phyloP scores from a whole-genome alignment of 2,113 vertebrate genomes.

The Isurus oxyrinchus region DNA sequence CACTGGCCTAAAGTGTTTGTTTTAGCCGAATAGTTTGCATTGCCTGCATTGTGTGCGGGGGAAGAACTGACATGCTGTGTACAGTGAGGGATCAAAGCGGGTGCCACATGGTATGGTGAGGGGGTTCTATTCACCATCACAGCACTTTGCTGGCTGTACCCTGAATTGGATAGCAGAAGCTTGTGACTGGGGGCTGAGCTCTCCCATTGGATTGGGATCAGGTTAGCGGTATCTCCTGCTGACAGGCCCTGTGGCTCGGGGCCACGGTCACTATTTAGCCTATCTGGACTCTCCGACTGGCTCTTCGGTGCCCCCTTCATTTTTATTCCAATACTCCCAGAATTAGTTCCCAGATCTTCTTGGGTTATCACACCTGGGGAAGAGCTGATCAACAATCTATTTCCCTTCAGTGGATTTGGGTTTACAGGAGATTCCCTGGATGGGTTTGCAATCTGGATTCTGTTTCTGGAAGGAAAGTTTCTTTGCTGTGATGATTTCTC shows the following conservation, averaged over 20 bases:
- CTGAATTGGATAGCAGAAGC: neutral
- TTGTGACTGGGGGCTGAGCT: neutral
- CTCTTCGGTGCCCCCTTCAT: neutral
- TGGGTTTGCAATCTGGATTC: no score
- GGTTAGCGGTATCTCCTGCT: no score
- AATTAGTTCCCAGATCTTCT: neutral
- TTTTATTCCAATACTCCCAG: neutral
- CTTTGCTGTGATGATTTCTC: no score
- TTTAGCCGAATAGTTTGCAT: neutral
- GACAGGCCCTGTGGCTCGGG: neutral
- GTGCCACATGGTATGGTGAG: neutral
- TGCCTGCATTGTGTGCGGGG: neutral
- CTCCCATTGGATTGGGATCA: no score
- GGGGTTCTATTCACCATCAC: neutral
- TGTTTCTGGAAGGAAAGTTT: rapidly evolving
- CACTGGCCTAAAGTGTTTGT: neutral
- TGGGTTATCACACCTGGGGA: neutral
- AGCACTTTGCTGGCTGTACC: no score
- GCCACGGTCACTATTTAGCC: neutral
- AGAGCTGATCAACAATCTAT: neutral
- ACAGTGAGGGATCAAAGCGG: neutral
- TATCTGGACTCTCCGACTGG: neutral
- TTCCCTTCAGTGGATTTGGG: neutral
- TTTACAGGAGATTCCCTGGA: neutral
- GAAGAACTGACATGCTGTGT: neutral